Evolutionary conservation across 2,113 vertebrate species (phyloP), one percentile per base, ranked within the genome.

Genomic region (Malurus melanocephalus): DNA sequence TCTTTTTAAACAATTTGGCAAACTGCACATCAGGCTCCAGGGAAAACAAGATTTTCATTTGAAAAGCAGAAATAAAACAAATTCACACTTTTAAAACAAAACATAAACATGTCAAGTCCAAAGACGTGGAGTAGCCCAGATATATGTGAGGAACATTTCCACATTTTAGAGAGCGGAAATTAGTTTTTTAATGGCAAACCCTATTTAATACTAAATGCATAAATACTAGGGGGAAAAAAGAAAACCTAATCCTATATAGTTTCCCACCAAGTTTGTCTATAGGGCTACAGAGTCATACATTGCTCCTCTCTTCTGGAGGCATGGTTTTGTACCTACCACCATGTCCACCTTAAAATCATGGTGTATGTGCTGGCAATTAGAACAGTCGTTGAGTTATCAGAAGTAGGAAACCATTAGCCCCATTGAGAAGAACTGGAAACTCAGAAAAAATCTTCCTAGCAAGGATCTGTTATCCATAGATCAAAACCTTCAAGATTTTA

Each of bases 161-260:
- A 52, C 3, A 20, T 45, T 87, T 48, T 57, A 16, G 11, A 49
- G 12, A 10, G 3, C 5, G 4, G 7, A 52, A 87, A 69, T 40
- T 5, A 28, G 3, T 3, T 33, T 87, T 91, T 52, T 73, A 55
- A 52, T 9, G 5, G 13, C 7, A 57, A 87, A 49, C 13, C 35
- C 19, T 52, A 28, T 28, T 52, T 56, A 51, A 53, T 53, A 30
- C 4, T 48, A 43, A 68, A 49, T 45, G 10, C 3, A 35, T 35
- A 20, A 71, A 48, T 16, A 32, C 3, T 57, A 9, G 11, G 2
- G 7, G 1, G 1, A 4, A 2, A 5, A 32, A 21, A 35, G 33
- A 24, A 38, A 74, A 57, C 6, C 12, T 26, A 23, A 35, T 9
- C 20, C 13, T 43, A 3, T 8, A 16, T 24, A 71, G 3, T 20